A percentile compares a stretch with the other conserved stretches of the same genome.
Conservation (phyloP, 1,140 invertebrate genomes). For the Leptinotarsa undecemlineata region DNA sequence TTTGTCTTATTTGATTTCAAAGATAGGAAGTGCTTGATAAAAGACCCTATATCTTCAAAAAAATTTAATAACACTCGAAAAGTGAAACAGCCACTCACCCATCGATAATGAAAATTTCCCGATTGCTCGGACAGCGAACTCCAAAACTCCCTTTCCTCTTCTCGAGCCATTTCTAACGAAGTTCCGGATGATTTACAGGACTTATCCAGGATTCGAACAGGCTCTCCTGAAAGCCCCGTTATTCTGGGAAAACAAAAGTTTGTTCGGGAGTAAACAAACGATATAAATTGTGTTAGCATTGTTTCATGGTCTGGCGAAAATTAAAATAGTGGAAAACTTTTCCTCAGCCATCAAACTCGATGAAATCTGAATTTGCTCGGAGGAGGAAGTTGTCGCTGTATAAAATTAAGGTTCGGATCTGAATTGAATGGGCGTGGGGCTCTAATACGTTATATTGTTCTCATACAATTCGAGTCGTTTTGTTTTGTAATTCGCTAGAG, state of each 20-base stretch:
- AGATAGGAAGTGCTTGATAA: no score
- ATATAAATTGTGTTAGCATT: neutral
- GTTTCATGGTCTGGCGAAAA: neutral
- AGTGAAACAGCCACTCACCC: no score
- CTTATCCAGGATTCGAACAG: no score
- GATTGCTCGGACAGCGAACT: neutral
- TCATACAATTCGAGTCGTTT: neutral
- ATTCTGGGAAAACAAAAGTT: neutral
- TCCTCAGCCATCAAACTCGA: neutral
- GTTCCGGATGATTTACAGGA: no score
- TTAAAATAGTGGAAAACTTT: neutral
- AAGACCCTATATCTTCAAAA: no score
- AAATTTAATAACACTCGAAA: no score
- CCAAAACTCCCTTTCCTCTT: neutral
- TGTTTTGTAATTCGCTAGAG: neutral
- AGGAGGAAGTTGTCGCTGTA: neutral
- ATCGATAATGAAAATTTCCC: no score
- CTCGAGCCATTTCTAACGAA: neutral
- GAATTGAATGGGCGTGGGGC: neutral
- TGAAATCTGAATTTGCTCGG: neutral
- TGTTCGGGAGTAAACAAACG: neutral
- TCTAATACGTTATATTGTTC: conserved; percentile 6
- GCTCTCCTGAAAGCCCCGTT: no score
- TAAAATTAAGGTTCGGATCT: neutral
- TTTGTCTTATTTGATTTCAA: no score